Conservation (phyloP, 1,140 invertebrate species). For the Berghia stephanieae region DNA sequence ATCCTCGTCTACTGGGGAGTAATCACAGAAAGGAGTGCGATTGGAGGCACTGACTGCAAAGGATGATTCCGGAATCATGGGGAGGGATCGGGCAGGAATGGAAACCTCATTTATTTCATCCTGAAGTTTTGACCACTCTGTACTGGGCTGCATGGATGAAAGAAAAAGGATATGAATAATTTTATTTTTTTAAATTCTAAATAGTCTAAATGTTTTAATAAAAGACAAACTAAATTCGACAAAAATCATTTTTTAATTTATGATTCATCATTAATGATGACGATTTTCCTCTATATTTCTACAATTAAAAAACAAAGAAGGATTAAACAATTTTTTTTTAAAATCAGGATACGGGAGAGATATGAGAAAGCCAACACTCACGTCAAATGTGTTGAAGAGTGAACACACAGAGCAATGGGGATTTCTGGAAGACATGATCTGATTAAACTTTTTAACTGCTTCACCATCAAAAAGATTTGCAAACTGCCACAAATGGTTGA, state of each 20-base stretch:
- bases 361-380: slow-evolving; percentile 31
- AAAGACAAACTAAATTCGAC: no score
- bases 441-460: slow-evolving; percentile 63
- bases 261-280: no score
- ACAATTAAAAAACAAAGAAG: no score
- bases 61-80: slow-evolving; percentile 62
- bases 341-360: no score
- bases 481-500: slow-evolving; percentile 61
- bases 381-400: slow-evolving; percentile 62
- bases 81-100: slow-evolving; percentile 47
- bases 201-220: no score
- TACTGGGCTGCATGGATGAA: not conserved
- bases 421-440: slow-evolving; percentile 43
- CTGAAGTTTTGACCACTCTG: not conserved
- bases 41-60: slow-evolving; percentile 61
- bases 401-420: slow-evolving; percentile 67
- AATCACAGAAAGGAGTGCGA: slow-evolving; percentile 47
- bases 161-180: not conserved
- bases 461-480: slow-evolving; percentile 55
- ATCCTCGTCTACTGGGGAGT: slow-evolving; percentile 52
- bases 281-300: no score
- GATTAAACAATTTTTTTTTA: no score
- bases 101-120: slow-evolving; percentile 27
- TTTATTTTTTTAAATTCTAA: no score
- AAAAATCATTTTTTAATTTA: no score